phyloP scores from a whole-genome alignment of 2,113 vertebrate species.

The Saccopteryx bilineata region DNA sequence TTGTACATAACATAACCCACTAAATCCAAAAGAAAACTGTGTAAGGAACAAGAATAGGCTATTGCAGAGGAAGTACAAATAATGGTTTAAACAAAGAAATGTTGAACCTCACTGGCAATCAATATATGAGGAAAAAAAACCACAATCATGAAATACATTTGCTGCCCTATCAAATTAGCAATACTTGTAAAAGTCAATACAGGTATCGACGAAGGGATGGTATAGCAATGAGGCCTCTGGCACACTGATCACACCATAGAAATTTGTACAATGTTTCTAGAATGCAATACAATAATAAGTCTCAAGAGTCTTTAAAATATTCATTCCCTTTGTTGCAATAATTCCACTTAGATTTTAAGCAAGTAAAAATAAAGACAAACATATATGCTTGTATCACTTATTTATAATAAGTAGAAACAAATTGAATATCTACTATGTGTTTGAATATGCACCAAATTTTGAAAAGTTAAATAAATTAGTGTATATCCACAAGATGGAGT shows the following conservation, averaged over 20 bases:
- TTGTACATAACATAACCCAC: conserved; percentile 26
- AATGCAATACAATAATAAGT: neutral
- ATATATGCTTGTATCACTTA: neutral
- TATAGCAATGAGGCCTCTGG: fast-evolving
- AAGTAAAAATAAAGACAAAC: conserved; percentile 39
- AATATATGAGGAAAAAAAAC: neutral
- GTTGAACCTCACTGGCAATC: neutral
- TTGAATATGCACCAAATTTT: neutral
- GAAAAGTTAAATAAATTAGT: neutral
- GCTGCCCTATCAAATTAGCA: neutral
- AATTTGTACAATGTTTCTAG: neutral
- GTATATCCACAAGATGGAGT: neutral
- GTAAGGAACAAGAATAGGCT: conserved; percentile 49
- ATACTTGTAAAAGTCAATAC: neutral
- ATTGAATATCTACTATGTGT: conserved; percentile 6
- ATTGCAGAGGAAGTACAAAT: conserved; percentile 47
- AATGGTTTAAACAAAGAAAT: neutral
- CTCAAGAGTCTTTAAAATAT: neutral
- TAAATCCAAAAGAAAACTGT: conserved; percentile 51
- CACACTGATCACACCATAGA: neutral
- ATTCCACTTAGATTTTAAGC: neutral
- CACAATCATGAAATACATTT: neutral
- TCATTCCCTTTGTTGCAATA: neutral
- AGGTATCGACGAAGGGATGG: fast-evolving
- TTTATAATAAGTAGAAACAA: conserved; percentile 22